Evolutionary conservation across 2,888 invertebrate genomes (phyloP).

Genomic region (Campaea margaritaria): DNA sequence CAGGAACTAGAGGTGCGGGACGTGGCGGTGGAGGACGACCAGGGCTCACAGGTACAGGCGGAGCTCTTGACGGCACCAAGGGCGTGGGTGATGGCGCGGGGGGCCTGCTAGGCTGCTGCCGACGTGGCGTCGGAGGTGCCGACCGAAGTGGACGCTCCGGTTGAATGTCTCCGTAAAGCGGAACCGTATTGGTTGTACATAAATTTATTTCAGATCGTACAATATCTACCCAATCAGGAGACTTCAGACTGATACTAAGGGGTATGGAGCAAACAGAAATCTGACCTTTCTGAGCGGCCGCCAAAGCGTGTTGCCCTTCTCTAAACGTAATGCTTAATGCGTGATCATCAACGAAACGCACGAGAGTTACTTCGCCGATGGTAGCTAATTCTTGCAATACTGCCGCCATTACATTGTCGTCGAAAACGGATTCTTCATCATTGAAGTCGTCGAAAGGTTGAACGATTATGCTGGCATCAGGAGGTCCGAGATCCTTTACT

Average conservation of each 20-base stretch:
- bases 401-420: constrained; percentile 92
- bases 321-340: constrained; percentile 97
- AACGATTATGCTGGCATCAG: constrained; percentile 96
- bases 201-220: constrained; percentile 93
- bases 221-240: constrained; percentile 93
- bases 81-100: constrained; percentile 86
- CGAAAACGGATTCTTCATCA: constrained; percentile 87
- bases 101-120: constrained; percentile 86
- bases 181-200: constrained; percentile 93
- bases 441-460: constrained; percentile 69
- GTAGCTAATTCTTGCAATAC: constrained; percentile 92
- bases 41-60: constrained; percentile 74
- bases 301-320: constrained; percentile 94
- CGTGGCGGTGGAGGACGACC: constrained; percentile 86
- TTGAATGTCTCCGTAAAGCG: constrained; percentile 86
- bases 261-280: constrained; percentile 88
- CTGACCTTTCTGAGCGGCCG: constrained; percentile 85
- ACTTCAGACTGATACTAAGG: constrained; percentile 90
- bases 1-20: constrained; percentile 83
- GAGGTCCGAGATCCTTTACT: constrained; percentile 95
- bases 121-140: constrained; percentile 78
- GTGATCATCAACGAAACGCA: constrained; percentile 92
- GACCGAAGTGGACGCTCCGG: constrained; percentile 72
- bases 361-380: constrained; percentile 95
- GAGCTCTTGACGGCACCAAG: constrained; percentile 74